Base-by-base conservation (phyloP, 2,888 invertebrate species). In the Drosophila ezoana region DNA sequence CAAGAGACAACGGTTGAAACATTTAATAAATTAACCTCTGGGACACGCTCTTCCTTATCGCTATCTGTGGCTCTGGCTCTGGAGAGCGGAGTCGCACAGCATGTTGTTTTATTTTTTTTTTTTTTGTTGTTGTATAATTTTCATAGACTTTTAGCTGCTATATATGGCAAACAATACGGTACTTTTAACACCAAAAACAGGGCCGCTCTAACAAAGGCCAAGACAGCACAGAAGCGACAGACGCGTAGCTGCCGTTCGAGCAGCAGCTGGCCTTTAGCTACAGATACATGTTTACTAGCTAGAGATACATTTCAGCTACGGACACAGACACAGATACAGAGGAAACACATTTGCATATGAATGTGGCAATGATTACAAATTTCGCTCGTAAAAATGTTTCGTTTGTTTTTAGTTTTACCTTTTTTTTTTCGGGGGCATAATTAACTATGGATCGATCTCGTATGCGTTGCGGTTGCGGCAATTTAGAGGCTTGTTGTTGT, bases 351-450 rank as follows among this genome's bases (percentile, higher is more conserved):
- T 85, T 87, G 89, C 85, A 85, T 85, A 85, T 85, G 85, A 85
- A 85, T 85, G 85, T 84, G 89, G 85, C 89, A 85, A 85, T 85
- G 89, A 85, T 85, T 85, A 85, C 85, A 85, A 85, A 89, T 85
- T 85, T 89, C 85, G 85, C 89, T 89, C 89, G 89, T 85, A 85
- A 85, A 85, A 85, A 89, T 85, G 87, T 89, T 88, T 75, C 73
- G 78, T 71, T 83, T 72, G 73, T 79, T 76, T 67, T 70, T 82
- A 53, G 60, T 76, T 67, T 62, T 23, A 48, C 44, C 48, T 57
- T 63, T 63, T 61, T 63, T 61, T 75, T 75, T 85, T 80, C 45
- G 56, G 66, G 52, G 72, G 78, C 79, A 85, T 83, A 87, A 83
- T 83, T 83, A 83, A 83, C 88, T 79, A 79, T 74, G 79, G 61